Conservation (phyloP, 2,797 vertebrate genomes). For the Podarcis siculus region DNA sequence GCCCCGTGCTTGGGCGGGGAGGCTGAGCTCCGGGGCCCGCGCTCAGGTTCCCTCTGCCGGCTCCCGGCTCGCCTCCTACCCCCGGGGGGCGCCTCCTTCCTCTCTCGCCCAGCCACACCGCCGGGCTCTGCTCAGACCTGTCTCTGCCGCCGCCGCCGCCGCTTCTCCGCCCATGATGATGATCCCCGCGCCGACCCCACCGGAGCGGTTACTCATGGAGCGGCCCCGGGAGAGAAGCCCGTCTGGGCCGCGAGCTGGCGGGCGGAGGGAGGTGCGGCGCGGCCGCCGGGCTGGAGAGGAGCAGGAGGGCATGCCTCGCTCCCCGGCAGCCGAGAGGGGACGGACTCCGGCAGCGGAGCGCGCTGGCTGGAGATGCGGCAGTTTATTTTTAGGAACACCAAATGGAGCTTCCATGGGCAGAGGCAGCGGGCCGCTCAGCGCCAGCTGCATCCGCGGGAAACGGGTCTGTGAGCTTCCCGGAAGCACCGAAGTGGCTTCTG, state of each 20-base stretch:
- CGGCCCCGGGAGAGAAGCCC: not conserved
- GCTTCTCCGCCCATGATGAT: slow-evolving; percentile 42
- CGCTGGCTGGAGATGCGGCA: not conserved
- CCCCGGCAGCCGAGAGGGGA: not conserved
- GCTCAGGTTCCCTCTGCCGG: slow-evolving; percentile 4
- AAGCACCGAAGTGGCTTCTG: not conserved
- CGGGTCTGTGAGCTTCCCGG: not conserved
- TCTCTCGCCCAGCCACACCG: slow-evolving; percentile 31
- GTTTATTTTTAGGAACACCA: too few relatives aligned
- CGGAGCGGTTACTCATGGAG: slow-evolving; percentile 45
- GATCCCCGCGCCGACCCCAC: slow-evolving; percentile 38
- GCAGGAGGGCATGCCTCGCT: not conserved
- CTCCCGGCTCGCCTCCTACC: slow-evolving; percentile 24
- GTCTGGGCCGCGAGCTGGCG: not conserved
- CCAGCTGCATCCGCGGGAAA: not conserved
- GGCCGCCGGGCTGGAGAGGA: not conserved
- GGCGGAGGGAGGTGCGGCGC: not conserved
- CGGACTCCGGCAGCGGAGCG: not conserved
- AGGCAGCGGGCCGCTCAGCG: not conserved
- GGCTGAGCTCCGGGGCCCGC: not conserved
- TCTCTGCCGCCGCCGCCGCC: not conserved
- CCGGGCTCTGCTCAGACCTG: slow-evolving; percentile 45
- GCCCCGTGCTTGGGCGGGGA: slow-evolving; percentile 28
- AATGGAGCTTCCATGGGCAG: slow-evolving; percentile 1
- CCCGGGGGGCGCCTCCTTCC: slow-evolving; percentile 50